Evolutionary conservation across 2,113 vertebrate genomes (phyloP).

Genomic region (Xiphorhynchus elegans): DNA sequence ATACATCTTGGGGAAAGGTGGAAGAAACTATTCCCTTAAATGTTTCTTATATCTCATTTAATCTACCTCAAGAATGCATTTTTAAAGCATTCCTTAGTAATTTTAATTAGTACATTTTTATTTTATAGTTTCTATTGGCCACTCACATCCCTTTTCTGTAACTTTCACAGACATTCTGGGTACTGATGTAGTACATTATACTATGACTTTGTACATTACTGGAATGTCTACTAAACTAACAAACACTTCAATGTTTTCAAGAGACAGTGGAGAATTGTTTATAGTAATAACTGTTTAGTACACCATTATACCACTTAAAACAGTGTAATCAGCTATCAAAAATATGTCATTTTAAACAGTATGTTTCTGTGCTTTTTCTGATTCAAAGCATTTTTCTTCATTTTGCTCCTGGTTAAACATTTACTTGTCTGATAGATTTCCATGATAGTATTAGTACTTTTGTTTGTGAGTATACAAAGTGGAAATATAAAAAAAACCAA

Average conservation of each 20-base stretch:
- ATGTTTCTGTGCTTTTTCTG: background rate
- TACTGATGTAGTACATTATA: background rate
- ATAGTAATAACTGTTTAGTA: background rate
- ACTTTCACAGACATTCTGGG: background rate
- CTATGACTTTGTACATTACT: background rate
- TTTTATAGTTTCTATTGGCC: background rate
- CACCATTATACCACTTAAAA: background rate
- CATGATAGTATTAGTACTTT: background rate
- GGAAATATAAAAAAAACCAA: background rate
- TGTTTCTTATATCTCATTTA: background rate
- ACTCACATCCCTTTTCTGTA: background rate
- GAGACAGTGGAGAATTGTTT: background rate
- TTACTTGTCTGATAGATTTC: background rate
- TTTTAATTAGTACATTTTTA: background rate
- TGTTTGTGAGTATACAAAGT: background rate
- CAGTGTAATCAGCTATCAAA: background rate
- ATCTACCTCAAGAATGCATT: rapidly evolving
- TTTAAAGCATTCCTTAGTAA: background rate
- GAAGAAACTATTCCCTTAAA: background rate
- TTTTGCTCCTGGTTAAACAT: background rate
- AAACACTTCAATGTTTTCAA: background rate
- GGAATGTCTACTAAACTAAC: background rate
- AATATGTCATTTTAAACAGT: background rate
- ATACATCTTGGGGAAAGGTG: background rate
- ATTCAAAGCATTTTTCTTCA: background rate